These are phyloP conservation scores for Arenaria interpres DNA, from an alignment of 2,113 vertebrate species.

Conservation along the genomic window DNA sequence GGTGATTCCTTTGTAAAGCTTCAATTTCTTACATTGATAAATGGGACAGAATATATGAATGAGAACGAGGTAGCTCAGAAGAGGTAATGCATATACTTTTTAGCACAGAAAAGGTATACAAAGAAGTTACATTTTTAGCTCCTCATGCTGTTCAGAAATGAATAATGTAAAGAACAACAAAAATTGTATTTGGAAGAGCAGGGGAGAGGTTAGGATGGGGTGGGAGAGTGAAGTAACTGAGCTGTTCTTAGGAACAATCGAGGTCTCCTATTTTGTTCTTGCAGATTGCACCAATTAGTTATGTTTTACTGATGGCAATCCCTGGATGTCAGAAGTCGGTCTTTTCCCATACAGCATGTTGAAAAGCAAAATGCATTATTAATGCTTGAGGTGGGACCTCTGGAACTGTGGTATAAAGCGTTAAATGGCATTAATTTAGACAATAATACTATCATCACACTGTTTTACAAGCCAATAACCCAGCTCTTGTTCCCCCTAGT, in stretches of 20 bases:
- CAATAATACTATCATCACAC: constrained; percentile 49
- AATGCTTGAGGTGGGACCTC: constrained; percentile 49
- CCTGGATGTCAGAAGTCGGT: background rate
- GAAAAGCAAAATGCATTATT: constrained; percentile 53
- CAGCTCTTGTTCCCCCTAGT: constrained; percentile 37
- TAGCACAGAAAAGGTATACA: background rate
- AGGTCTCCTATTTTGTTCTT: background rate
- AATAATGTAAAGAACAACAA: background rate
- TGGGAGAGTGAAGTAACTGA: background rate
- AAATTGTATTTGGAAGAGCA: background rate
- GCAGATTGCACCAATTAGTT: constrained; percentile 6
- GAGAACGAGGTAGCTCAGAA: background rate
- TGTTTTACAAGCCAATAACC: constrained; percentile 66
- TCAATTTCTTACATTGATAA: constrained; percentile 31
- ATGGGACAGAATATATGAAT: constrained; percentile 25
- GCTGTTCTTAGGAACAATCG: background rate
- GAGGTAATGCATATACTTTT: background rate
- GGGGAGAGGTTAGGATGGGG: background rate
- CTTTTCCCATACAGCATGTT: constrained; percentile 14
- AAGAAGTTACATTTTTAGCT: constrained; percentile 4
- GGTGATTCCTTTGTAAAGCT: constrained; percentile 16
- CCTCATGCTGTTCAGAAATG: background rate
- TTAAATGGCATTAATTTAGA: constrained; percentile 71
- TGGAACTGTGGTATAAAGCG: constrained; percentile 11
- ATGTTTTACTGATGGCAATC: background rate